phyloP scores from a whole-genome alignment of 2,113 vertebrate species.

The Apus apus region DNA sequence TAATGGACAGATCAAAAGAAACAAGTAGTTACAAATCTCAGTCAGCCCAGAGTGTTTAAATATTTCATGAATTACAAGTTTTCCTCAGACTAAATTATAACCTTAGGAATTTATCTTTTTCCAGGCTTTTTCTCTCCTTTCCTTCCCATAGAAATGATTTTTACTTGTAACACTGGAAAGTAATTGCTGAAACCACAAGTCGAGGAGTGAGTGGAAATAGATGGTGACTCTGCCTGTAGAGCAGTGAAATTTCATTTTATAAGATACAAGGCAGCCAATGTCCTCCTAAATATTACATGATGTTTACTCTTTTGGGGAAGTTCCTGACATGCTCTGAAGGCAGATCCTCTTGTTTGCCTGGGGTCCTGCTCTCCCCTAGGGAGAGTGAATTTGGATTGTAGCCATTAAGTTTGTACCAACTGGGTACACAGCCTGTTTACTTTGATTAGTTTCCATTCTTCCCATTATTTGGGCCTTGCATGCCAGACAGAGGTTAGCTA shows the following conservation, averaged over 20 bases:
- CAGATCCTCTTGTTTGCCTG: neutral
- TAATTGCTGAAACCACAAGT: neutral
- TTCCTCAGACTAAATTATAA: constrained; percentile 36
- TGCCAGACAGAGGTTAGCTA: neutral
- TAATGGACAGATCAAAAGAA: constrained; percentile 44
- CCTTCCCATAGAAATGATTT: neutral
- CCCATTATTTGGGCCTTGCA: neutral
- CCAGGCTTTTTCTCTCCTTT: neutral
- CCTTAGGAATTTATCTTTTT: neutral
- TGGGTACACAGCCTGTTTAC: neutral
- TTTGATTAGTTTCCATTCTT: constrained; percentile 10
- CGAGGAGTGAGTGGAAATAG: neutral
- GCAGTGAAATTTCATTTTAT: neutral
- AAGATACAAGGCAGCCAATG: neutral
- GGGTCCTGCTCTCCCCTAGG: neutral
- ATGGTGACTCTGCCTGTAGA: neutral
- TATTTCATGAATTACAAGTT: constrained; percentile 49
- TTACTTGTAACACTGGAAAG: neutral
- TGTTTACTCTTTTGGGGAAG: neutral
- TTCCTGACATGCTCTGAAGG: neutral
- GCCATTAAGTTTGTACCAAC: neutral
- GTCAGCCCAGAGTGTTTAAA: constrained; percentile 33
- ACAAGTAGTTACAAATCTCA: neutral
- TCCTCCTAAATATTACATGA: neutral
- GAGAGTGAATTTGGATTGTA: neutral